Evolutionary conservation across 2,888 invertebrate species (phyloP).

Genomic region (Electrophaes corylata): DNA sequence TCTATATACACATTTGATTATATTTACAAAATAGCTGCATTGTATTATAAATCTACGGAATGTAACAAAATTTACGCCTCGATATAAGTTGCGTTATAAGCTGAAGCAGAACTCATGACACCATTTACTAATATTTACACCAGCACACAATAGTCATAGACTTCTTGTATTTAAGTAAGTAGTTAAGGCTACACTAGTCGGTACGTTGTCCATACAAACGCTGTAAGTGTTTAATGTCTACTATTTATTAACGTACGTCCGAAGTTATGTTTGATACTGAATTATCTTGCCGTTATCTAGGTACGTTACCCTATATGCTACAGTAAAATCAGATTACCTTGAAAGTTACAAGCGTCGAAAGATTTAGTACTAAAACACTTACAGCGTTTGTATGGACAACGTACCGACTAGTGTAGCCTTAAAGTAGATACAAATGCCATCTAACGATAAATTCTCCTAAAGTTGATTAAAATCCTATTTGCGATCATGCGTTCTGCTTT

Average conservation of each 20-base stretch:
- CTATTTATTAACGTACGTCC: too few relatives aligned
- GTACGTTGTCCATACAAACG: too few relatives aligned
- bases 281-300: too few relatives aligned
- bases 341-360: too few relatives aligned
- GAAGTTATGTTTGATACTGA: too few relatives aligned
- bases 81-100: constrained; percentile 57
- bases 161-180: constrained; percentile 4
- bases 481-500: constrained; percentile 29
- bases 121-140: constrained; percentile 20
- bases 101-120: constrained; percentile 50
- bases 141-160: not conserved
- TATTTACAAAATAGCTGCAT: constrained; percentile 75
- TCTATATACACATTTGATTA: constrained; percentile 72
- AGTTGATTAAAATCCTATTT: not conserved
- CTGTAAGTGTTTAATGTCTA: too few relatives aligned
- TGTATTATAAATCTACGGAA: constrained; percentile 71
- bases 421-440: constrained; percentile 1
- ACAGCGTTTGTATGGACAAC: too few relatives aligned
- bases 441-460: not conserved
- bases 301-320: too few relatives aligned
- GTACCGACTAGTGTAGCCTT: too few relatives aligned
- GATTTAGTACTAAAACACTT: too few relatives aligned
- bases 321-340: too few relatives aligned
- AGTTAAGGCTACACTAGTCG: too few relatives aligned
- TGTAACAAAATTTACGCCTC: constrained; percentile 58